Evolutionary conservation across 2,113 vertebrate species (phyloP).

Genomic region (Antechinus stuartii): DNA sequence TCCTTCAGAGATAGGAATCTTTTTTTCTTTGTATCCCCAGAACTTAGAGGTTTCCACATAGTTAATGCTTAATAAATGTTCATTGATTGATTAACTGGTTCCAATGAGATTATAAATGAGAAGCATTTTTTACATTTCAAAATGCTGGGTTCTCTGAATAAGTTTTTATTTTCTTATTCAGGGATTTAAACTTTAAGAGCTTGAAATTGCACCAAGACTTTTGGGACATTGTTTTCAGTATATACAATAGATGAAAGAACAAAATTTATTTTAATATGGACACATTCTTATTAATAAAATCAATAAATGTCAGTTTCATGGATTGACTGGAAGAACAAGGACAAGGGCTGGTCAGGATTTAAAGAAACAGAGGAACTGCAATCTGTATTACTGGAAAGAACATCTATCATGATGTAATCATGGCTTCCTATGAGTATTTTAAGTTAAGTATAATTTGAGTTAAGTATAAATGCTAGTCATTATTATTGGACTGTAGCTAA

Average conservation of each 20-base stretch:
- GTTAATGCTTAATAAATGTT: background rate
- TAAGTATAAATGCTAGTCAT: background rate
- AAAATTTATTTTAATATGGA: background rate
- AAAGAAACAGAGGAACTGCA: background rate
- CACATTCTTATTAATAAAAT: background rate
- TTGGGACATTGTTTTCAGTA: background rate
- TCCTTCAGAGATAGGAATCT: background rate
- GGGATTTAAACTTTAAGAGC: background rate
- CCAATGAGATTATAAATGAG: background rate
- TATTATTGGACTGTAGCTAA: background rate
- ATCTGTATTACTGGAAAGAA: background rate
- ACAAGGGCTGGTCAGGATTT: background rate
- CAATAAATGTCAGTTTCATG: background rate
- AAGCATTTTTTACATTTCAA: background rate
- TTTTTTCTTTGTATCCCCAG: background rate
- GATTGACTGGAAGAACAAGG: background rate
- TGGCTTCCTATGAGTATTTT: background rate
- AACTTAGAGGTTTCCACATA: background rate
- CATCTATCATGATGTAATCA: background rate
- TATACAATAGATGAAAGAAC: background rate
- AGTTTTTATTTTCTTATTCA: background rate
- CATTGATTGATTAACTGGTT: background rate
- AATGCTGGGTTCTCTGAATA: background rate
- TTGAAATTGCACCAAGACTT: background rate
- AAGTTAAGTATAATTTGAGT: background rate